Evolutionary conservation across 2,113 vertebrate species (phyloP).

Genomic region (Epinephelus lanceolatus): DNA sequence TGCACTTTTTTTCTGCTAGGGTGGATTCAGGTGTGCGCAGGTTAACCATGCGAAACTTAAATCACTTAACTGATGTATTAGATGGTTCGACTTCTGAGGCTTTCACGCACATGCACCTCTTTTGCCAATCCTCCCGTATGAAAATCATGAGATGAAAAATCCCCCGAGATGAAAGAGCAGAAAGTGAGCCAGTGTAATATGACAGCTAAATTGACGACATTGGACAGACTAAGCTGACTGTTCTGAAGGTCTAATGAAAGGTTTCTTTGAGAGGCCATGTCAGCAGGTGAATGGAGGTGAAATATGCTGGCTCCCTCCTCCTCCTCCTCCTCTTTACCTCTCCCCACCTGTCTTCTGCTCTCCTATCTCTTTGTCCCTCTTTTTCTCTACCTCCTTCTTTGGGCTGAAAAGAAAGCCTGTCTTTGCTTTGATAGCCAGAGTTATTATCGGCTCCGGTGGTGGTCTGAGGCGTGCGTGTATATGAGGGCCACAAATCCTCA

Average conservation of each 20-base stretch:
- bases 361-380: conserved; percentile 10
- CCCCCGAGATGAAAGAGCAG: conserved; percentile 72
- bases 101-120: conserved; percentile 41
- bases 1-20: conserved; percentile 17
- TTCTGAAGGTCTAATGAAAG: conserved; percentile 80
- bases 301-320: conserved; percentile 61
- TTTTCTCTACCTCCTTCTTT: conserved; percentile 15
- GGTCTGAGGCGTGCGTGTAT: conserved; percentile 29
- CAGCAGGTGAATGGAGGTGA: conserved; percentile 81
- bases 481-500: conserved; percentile 22
- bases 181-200: conserved; percentile 74
- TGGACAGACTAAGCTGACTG: conserved; percentile 68
- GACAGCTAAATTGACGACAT: conserved; percentile 73
- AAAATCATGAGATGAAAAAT: conserved; percentile 77
- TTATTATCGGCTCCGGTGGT: conserved; percentile 55
- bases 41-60: conserved; percentile 62
- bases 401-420: conserved; percentile 61
- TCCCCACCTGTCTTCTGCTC: conserved; percentile 35
- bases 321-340: conserved; percentile 10
- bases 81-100: conserved; percentile 60
- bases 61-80: conserved; percentile 67
- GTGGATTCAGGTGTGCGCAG: conserved; percentile 47
- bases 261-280: conserved; percentile 80
- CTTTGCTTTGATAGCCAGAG: conserved; percentile 47
- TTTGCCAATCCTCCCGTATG: conserved; percentile 63